Evolutionary conservation across 2,888 invertebrate species (phyloP).

Genomic region (Drosophila flavopinicola): DNA sequence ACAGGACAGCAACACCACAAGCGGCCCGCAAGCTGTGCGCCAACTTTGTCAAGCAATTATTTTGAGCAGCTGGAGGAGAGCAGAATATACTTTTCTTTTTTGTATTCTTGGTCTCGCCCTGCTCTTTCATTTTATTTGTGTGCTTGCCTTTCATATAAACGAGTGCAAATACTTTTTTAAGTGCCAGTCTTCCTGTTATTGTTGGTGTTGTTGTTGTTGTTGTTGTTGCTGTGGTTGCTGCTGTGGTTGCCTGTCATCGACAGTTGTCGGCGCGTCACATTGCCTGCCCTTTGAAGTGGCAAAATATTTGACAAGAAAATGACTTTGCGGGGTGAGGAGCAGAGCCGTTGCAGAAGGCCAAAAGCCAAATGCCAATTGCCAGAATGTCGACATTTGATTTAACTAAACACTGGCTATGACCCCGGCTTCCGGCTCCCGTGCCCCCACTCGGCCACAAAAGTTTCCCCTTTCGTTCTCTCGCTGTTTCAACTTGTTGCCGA

Average conservation of each 20-base stretch:
- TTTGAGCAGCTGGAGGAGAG: slow-evolving; percentile 47
- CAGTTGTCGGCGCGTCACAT: slow-evolving; percentile 52
- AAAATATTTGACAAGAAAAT: slow-evolving; percentile 78
- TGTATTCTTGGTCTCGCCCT: not conserved
- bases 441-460: slow-evolving; percentile 6
- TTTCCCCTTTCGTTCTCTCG: not conserved
- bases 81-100: slow-evolving; percentile 8
- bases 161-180: slow-evolving; percentile 76
- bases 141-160: slow-evolving; percentile 71
- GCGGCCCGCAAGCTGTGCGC: slow-evolving; percentile 59
- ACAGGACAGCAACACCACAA: not conserved
- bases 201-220: slow-evolving; percentile 2
- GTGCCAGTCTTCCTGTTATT: slow-evolving; percentile 53
- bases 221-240: slow-evolving; percentile 4
- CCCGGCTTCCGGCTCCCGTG: not conserved
- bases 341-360: slow-evolving; percentile 7
- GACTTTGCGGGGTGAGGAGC: slow-evolving; percentile 39
- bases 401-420: slow-evolving; percentile 30
- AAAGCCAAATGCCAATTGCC: slow-evolving; percentile 39
- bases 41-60: slow-evolving; percentile 77
- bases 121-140: slow-evolving; percentile 28
- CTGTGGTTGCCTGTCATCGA: slow-evolving; percentile 47
- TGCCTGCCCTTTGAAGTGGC: slow-evolving; percentile 70
- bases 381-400: slow-evolving; percentile 41
- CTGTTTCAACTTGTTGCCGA: slow-evolving; percentile 8